phyloP scores from a whole-genome alignment of 2,113 vertebrate species.

The Microcebus murinus region DNA sequence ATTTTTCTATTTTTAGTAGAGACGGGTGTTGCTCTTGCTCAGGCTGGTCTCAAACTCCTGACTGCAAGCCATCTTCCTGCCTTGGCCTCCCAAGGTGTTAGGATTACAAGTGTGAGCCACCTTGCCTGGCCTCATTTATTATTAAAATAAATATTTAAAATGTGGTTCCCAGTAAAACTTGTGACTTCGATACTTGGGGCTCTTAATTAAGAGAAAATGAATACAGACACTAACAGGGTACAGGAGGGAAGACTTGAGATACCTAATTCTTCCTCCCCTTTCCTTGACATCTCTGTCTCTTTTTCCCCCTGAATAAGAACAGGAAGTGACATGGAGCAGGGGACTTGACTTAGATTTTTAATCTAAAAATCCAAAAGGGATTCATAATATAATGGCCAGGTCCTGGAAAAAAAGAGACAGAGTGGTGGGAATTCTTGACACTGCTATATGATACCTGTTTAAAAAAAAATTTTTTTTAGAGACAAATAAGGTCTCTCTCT shows the following conservation, averaged over 20 bases:
- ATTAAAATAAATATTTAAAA: background rate
- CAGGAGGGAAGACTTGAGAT: background rate
- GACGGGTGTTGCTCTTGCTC: no score
- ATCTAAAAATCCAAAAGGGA: slow-evolving; percentile 52
- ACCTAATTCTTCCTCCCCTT: background rate
- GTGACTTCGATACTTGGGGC: background rate
- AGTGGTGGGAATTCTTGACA: background rate
- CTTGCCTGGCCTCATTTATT: background rate
- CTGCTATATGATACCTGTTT: background rate
- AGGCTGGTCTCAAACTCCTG: no score
- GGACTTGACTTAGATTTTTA: background rate
- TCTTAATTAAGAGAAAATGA: slow-evolving; percentile 36
- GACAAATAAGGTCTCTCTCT: no score
- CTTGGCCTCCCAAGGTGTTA: no score
- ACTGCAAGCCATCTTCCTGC: no score
- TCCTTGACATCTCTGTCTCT: background rate
- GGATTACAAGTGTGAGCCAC: no score
- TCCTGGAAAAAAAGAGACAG: background rate
- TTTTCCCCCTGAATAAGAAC: background rate
- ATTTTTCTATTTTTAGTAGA: no score
- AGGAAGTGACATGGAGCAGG: background rate
- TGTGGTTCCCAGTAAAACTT: slow-evolving; percentile 25
- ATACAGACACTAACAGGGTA: background rate
- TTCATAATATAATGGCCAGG: slow-evolving; percentile 33
- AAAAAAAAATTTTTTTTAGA: no score